Evolutionary conservation across 2,797 vertebrate species (phyloP).

Genomic region (Semotilus atromaculatus): DNA sequence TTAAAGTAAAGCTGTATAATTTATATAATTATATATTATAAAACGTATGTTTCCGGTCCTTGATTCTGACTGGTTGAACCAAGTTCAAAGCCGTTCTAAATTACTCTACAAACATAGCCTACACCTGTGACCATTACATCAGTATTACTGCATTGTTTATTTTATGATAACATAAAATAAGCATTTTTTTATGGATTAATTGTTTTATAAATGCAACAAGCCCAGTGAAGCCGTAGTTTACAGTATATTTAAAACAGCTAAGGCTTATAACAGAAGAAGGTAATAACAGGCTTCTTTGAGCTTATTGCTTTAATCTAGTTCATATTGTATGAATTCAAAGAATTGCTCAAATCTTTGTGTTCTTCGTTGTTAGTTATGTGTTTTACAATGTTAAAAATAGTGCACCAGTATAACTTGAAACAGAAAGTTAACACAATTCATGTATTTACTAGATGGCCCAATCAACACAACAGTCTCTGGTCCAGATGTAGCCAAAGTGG

Average conservation of each 20-base stretch:
- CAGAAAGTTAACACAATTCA: constrained; percentile 42
- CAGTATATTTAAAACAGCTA: too few species aligned
- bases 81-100: not conserved
- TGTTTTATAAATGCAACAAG: not conserved
- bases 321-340: not conserved
- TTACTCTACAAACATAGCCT: not conserved
- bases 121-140: not conserved
- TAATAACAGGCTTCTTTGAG: too few species aligned
- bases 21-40: not conserved
- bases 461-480: constrained; percentile 55
- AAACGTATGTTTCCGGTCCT: not conserved
- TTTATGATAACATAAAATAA: not conserved
- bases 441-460: constrained; percentile 53
- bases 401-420: not conserved
- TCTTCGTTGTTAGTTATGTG: not conserved
- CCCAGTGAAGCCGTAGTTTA: not conserved
- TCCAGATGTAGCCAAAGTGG: constrained; percentile 50
- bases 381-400: not conserved
- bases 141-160: not conserved
- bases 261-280: too few species aligned
- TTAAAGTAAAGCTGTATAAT: not conserved
- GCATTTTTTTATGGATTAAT: not conserved
- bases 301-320: too few species aligned
- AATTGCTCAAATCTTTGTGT: not conserved
- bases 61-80: not conserved